These are phyloP conservation scores for Rotaria sp. DNA, from an alignment of 2,888 invertebrate species.

Conservation along the genomic window DNA sequence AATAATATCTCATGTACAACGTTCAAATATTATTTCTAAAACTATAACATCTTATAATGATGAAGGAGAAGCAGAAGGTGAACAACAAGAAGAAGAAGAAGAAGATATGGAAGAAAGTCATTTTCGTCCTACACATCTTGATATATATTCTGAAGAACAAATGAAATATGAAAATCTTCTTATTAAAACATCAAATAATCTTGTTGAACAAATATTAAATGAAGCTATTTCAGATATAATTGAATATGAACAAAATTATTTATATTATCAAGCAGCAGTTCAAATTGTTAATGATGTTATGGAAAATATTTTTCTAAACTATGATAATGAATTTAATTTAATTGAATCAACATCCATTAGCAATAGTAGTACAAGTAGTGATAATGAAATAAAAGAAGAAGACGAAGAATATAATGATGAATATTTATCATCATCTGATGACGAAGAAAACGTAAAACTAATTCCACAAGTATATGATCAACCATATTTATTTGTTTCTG, in stretches of 20 bases:
- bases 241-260: neutral
- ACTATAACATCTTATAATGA: neutral
- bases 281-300: neutral
- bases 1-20: too few species aligned
- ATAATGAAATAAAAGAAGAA: neutral
- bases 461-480: neutral
- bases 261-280: neutral
- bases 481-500: neutral
- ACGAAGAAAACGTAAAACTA: slow-evolving; percentile 25
- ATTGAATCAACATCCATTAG: neutral
- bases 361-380: too few species aligned
- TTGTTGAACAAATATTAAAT: neutral
- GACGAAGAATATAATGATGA: neutral
- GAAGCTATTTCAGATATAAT: neutral
- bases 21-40: too few species aligned
- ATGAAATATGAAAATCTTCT: neutral
- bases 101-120: too few species aligned
- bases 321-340: neutral
- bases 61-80: neutral
- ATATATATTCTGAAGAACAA: neutral
- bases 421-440: neutral
- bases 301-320: neutral
- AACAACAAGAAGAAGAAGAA: too few species aligned
- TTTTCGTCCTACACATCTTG: too few species aligned
- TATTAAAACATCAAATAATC: neutral